Evolutionary conservation across 2,888 invertebrate genomes (phyloP).

Genomic region (Plutella xylostella): DNA sequence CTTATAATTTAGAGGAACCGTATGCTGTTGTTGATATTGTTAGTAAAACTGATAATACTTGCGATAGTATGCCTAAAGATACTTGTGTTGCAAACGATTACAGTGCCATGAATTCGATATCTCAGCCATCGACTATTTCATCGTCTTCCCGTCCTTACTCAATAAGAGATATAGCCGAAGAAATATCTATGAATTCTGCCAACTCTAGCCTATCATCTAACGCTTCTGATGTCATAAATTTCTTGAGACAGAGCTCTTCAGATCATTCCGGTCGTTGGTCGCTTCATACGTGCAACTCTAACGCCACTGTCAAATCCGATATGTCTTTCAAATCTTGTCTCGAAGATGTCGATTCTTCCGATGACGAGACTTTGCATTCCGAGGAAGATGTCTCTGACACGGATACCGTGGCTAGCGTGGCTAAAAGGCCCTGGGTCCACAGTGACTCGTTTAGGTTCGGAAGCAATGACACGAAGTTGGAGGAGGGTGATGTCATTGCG

Average conservation of each 20-base stretch:
- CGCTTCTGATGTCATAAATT: slow-evolving; percentile 42
- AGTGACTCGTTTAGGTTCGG: slow-evolving; percentile 58
- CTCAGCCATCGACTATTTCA: slow-evolving; percentile 39
- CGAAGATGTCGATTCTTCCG: slow-evolving; percentile 42
- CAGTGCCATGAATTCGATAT: slow-evolving; percentile 29
- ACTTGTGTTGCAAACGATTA: slow-evolving; percentile 21
- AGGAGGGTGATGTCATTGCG: slow-evolving; percentile 20
- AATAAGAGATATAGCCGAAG: slow-evolving; percentile 55
- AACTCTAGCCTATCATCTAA: slow-evolving; percentile 40
- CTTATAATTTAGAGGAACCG: slow-evolving; percentile 50
- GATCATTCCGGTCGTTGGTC: slow-evolving; percentile 62
- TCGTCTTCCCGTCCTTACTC: slow-evolving; percentile 49
- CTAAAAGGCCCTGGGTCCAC: slow-evolving; percentile 58
- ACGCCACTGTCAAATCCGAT: slow-evolving; percentile 50
- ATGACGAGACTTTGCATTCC: slow-evolving; percentile 46
- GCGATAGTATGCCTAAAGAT: slow-evolving; percentile 13
- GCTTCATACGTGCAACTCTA: slow-evolving; percentile 53
- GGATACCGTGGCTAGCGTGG: slow-evolving; percentile 50
- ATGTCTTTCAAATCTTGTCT: slow-evolving; percentile 51
- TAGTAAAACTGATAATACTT: slow-evolving; percentile 28
- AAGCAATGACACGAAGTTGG: slow-evolving; percentile 33
- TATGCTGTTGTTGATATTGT: slow-evolving; percentile 46
- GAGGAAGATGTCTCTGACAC: slow-evolving; percentile 54
- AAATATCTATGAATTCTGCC: slow-evolving; percentile 47
- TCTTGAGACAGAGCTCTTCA: slow-evolving; percentile 50